phyloP scores from a whole-genome alignment of 2,113 vertebrate species.

The Actenoides lindsayi region DNA sequence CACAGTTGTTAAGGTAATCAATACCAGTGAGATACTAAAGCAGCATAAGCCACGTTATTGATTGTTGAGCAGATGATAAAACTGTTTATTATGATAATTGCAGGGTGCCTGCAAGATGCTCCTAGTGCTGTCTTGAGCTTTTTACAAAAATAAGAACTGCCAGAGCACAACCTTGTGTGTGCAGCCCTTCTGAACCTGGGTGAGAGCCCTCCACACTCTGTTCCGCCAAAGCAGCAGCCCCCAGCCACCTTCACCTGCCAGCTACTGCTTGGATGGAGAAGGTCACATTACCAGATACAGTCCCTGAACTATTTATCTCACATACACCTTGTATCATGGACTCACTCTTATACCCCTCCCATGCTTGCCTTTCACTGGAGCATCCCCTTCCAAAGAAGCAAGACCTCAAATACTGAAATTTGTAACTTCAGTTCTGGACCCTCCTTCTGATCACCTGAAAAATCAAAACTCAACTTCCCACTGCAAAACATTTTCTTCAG shows the following conservation, averaged over 20 bases:
- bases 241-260: neutral
- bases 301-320: neutral
- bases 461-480: neutral
- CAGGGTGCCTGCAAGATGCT: constrained; percentile 77
- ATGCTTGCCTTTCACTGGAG: rapidly evolving
- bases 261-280: neutral
- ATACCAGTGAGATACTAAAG: constrained; percentile 98
- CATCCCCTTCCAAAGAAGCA: neutral
- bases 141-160: constrained; percentile 71
- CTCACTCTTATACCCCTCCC: rapidly evolving
- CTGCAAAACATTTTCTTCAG: neutral
- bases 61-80: constrained; percentile 94
- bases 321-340: rapidly evolving
- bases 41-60: constrained; percentile 94
- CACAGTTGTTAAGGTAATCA: constrained; percentile 93
- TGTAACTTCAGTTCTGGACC: neutral
- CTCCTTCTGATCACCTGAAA: neutral
- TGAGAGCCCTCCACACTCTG: neutral
- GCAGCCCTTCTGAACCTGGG: neutral
- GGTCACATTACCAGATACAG: neutral
- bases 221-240: neutral
- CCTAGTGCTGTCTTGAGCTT: constrained; percentile 61
- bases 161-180: constrained; percentile 33
- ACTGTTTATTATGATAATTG: constrained; percentile 93
- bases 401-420: neutral